Evolutionary conservation across 2,797 vertebrate species (phyloP).

Genomic region (Cynodonichthys magdalenae): DNA sequence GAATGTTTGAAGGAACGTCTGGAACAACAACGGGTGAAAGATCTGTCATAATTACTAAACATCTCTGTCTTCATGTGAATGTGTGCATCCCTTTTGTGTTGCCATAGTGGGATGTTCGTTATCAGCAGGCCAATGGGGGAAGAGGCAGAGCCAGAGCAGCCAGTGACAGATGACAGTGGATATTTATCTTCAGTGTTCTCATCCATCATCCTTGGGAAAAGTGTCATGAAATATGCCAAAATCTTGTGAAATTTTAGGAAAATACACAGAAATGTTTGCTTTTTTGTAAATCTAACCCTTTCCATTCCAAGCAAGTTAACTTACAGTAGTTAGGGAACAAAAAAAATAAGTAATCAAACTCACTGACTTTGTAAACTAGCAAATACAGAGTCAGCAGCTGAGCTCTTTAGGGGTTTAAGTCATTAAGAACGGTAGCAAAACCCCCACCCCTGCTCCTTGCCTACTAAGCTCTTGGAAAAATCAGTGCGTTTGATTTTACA

Average conservation of each 20-base stretch:
- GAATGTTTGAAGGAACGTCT: slow-evolving; percentile 40
- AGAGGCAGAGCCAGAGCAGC: slow-evolving; percentile 38
- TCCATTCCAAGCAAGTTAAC: slow-evolving; percentile 24
- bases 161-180: slow-evolving; percentile 56
- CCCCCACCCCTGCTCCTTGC: slow-evolving; percentile 40
- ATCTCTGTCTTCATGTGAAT: slow-evolving; percentile 11
- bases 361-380: slow-evolving; percentile 51
- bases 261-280: slow-evolving; percentile 17
- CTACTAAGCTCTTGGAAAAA: slow-evolving; percentile 52
- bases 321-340: slow-evolving; percentile 13
- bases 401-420: slow-evolving; percentile 56
- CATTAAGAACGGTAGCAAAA: slow-evolving; percentile 64
- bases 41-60: slow-evolving; percentile 68
- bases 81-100: slow-evolving; percentile 33
- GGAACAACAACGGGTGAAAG: slow-evolving; percentile 34
- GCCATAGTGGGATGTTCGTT: slow-evolving; percentile 43
- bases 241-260: slow-evolving; percentile 10
- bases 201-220: slow-evolving; percentile 58
- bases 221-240: slow-evolving; percentile 26
- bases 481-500: slow-evolving; percentile 57
- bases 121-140: slow-evolving; percentile 46
- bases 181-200: slow-evolving; percentile 55
- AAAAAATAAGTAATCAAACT: slow-evolving; percentile 56
- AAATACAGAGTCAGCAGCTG: slow-evolving; percentile 61
- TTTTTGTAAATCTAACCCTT: slow-evolving; percentile 28